Evolutionary conservation across 2,113 vertebrate species (phyloP).

Genomic region (Microcebus ravelobensis): DNA sequence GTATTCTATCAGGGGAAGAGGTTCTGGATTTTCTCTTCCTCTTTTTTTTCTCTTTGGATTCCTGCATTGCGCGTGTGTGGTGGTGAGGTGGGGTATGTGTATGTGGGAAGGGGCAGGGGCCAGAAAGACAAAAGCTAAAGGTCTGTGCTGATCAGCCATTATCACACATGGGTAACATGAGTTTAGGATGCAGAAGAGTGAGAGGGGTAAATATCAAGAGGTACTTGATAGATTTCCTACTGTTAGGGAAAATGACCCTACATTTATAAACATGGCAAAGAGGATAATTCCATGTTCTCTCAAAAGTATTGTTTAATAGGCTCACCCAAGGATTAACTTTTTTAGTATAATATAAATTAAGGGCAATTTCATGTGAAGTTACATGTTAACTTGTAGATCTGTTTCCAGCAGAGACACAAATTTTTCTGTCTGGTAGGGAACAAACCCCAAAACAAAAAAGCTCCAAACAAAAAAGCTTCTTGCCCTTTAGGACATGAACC

Average conservation of each 20-base stretch:
- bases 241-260: not conserved
- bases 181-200: not conserved
- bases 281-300: not conserved
- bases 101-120: not conserved
- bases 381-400: not conserved
- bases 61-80: not conserved
- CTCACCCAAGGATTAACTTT: not conserved
- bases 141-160: not conserved
- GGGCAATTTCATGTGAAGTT: not conserved
- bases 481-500: not conserved
- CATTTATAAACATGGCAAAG: not conserved
- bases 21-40: not conserved
- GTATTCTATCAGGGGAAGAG: not conserved
- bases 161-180: not conserved
- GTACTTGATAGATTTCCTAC: not conserved
- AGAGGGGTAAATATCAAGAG: not conserved
- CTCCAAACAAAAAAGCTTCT: not conserved
- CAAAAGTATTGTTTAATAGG: constrained; percentile 25
- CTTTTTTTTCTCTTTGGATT: not conserved
- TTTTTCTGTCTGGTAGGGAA: not conserved
- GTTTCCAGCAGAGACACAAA: constrained; percentile 20
- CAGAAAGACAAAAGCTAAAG: not conserved
- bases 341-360: not conserved
- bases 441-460: not conserved
- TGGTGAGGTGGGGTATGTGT: not conserved